These are phyloP conservation scores for Vanessa atalanta DNA, from an alignment of 1,140 invertebrate genomes.

Conservation along the genomic window DNA sequence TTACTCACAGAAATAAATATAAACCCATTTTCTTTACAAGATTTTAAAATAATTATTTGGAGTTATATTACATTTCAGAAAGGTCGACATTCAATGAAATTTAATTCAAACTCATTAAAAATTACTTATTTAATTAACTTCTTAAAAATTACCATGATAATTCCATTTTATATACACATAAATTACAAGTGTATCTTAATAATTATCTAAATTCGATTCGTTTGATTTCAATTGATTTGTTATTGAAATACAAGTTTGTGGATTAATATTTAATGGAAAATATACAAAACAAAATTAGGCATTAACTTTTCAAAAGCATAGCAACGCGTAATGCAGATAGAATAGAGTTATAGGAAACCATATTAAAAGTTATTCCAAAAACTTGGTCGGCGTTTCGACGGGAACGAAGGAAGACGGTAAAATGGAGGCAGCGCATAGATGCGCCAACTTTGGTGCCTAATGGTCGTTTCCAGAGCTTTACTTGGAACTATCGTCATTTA, in stretches of 20 bases:
- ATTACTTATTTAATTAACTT: too few relatives aligned
- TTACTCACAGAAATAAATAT: constrained; percentile 42
- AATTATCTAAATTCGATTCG: too few relatives aligned
- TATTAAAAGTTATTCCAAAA: constrained; percentile 60
- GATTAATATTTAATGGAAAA: background rate
- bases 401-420: constrained; percentile 36
- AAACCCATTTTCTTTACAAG: constrained; percentile 33
- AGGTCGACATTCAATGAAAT: background rate
- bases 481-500: constrained; percentile 44
- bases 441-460: constrained; percentile 46
- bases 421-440: constrained; percentile 47
- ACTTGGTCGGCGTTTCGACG: constrained; percentile 39
- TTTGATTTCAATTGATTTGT: too few relatives aligned
- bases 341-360: constrained; percentile 43
- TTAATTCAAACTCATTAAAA: background rate
- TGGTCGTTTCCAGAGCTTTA: constrained; percentile 41
- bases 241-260: too few relatives aligned
- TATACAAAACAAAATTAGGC: constrained; percentile 14
- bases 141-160: too few relatives aligned
- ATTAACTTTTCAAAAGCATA: constrained; percentile 15
- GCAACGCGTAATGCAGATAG: constrained; percentile 30
- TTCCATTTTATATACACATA: too few relatives aligned
- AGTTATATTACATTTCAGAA: background rate
- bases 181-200: too few relatives aligned
- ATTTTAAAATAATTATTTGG: background rate